Conservation (phyloP, 2,888 invertebrate genomes). For the Noctuana brunneofusca region DNA sequence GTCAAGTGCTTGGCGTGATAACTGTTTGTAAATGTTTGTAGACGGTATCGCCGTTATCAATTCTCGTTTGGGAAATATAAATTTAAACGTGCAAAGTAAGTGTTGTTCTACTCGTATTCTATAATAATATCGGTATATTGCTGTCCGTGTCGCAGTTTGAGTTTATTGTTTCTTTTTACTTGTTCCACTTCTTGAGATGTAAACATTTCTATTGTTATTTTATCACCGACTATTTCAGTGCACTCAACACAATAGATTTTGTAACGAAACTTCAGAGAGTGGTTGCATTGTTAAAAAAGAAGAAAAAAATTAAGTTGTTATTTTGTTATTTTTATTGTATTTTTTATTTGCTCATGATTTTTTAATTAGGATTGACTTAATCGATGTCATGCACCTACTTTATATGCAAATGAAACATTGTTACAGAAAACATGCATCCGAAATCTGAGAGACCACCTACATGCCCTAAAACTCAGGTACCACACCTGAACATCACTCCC, state of each 20-base stretch:
- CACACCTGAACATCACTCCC: constrained; percentile 69
- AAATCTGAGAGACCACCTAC: constrained; percentile 69
- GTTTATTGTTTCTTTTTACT: constrained; percentile 25
- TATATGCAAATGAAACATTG: constrained; percentile 2
- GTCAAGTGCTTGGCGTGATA: constrained; percentile 38
- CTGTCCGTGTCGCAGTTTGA: not conserved
- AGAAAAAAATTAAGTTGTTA: too few species aligned
- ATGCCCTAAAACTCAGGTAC: constrained; percentile 61
- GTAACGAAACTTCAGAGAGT: not conserved
- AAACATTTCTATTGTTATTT: constrained; percentile 18
- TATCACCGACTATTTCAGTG: not conserved
- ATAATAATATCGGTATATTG: too few species aligned
- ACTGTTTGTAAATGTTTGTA: constrained; percentile 62
- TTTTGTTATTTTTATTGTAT: not conserved
- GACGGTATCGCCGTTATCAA: constrained; percentile 67
- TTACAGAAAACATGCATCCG: constrained; percentile 61
- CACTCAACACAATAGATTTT: constrained; percentile 4
- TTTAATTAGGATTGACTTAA: not conserved
- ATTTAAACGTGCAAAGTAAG: constrained; percentile 64
- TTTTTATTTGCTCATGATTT: not conserved
- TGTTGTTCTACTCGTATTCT: constrained; percentile 43
- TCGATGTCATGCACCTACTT: not conserved
- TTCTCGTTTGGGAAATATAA: constrained; percentile 64
- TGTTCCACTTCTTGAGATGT: constrained; percentile 5
- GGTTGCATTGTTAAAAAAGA: not conserved